Base-by-base conservation (phyloP, 2,888 invertebrate genomes). In the Theretra japonica region DNA sequence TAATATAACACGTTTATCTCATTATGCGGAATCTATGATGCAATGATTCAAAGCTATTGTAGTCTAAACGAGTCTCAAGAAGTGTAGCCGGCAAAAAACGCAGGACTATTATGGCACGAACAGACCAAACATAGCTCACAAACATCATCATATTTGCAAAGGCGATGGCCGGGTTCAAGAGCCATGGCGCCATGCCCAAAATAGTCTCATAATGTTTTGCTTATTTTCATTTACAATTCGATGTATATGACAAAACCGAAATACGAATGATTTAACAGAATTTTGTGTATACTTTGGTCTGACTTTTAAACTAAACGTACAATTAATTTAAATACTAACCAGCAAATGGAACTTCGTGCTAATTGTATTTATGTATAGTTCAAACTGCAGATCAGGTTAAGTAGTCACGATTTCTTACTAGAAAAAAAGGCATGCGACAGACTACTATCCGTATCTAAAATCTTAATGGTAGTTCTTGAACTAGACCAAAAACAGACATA, bases 1-100 rank as follows among this genome's bases (percentile, higher is more conserved):
- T 57, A 33, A 28, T 50, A 69, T 56, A 72, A 70, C 72, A 73
- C 58, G 59, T 58, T 71, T 57, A 71, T 68, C 68, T 68, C 33
- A 73, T 73, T 73, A 70, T 70, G 58, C 70, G 70, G 70, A 73
- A 50, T 58, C 23, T 73, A 59, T 65, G 58, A 50, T 70, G 58
- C 70, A 65, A 73, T 65, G 23, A 65, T 57, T 70, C 28, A 58
- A 72, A 28, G 57, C 57, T 28, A 68, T 28, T 70, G 33, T 68
- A 23, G 30, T 70, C 57, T 50, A 73, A 50, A 70, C 28, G 28
- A 62, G 30, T 57, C 30, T 30, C 28, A 65, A 65, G n/a, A 19
- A 65, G 15, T 68, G 48, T 70, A 48, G 23, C 25, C 58, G 21
- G 28, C 53, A 62, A 60, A 70, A 70, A 33, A 60, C 30, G 41